Conservation (phyloP, 1,140 invertebrate species). For the Cotesia vestalis region DNA sequence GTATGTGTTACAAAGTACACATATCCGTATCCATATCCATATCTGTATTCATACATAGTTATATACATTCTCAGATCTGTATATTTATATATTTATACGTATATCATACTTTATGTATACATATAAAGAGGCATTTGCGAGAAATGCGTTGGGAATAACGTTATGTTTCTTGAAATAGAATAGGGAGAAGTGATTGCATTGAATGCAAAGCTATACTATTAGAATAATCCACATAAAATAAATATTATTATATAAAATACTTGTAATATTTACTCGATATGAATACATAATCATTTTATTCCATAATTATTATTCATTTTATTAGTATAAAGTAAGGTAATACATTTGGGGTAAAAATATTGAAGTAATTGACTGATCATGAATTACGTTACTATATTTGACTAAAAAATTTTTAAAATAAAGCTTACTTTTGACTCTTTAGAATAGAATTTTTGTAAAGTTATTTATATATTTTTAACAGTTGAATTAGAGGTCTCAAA, state of each 20-base stretch:
- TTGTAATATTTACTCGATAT: slow-evolving; percentile 2
- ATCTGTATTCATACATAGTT: neutral
- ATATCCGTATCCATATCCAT: slow-evolving; percentile 8
- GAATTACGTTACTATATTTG: too few species aligned
- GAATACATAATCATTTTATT: slow-evolving; percentile 2
- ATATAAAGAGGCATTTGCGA: slow-evolving; percentile 35
- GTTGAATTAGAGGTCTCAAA: too few species aligned
- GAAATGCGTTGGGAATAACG: slow-evolving; percentile 39
- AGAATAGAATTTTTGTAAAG: too few species aligned
- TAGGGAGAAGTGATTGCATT: slow-evolving; percentile 26
- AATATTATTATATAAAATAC: slow-evolving; percentile 4
- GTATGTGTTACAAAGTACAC: slow-evolving; percentile 14
- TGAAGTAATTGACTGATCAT: too few species aligned
- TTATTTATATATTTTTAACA: too few species aligned
- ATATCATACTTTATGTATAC: slow-evolving; percentile 1
- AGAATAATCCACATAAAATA: slow-evolving; percentile 28
- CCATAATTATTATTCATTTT: too few species aligned
- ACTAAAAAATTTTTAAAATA: too few species aligned
- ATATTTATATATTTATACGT: slow-evolving; percentile 4
- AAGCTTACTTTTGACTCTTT: too few species aligned
- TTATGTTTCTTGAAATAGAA: slow-evolving; percentile 36
- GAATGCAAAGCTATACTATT: slow-evolving; percentile 32
- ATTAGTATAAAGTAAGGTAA: too few species aligned
- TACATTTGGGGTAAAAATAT: too few species aligned
- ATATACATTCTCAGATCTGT: neutral